Evolutionary conservation across 53 echinoderm and acorn worm species (phyloP).

Genomic region (Antedon mediterranea): DNA sequence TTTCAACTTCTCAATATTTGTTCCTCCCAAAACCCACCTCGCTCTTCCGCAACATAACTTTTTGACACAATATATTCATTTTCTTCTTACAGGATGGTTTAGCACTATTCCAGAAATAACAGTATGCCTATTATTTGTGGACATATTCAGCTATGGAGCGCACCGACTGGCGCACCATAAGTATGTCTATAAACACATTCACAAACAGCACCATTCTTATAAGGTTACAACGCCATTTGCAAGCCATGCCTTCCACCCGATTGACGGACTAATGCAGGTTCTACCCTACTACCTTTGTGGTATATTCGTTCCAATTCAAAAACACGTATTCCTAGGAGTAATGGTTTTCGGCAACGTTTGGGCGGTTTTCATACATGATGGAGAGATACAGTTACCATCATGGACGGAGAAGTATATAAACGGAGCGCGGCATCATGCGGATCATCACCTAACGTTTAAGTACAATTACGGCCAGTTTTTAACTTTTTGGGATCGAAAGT

Average conservation of each 20-base stretch:
- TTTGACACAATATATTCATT: no score
- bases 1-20: no score
- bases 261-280: slow-evolving; percentile 85
- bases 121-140: neutral
- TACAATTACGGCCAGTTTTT: slow-evolving; percentile 98
- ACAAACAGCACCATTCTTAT: slow-evolving; percentile 80
- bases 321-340: slow-evolving; percentile 46
- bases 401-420: slow-evolving; percentile 54
- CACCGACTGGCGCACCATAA: slow-evolving; percentile 78
- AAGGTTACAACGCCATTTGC: slow-evolving; percentile 92
- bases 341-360: slow-evolving; percentile 78
- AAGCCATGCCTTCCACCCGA: slow-evolving; percentile 84
- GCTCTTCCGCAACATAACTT: no score
- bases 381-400: slow-evolving; percentile 59
- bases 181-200: slow-evolving; percentile 58
- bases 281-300: slow-evolving; percentile 78
- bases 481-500: slow-evolving; percentile 86
- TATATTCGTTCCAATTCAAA: slow-evolving; percentile 76
- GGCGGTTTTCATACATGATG: slow-evolving; percentile 96
- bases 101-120: neutral
- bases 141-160: slow-evolving; percentile 78
- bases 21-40: no score
- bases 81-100: neutral
- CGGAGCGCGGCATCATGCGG: slow-evolving; percentile 88
- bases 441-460: slow-evolving; percentile 86